Evolutionary conservation across 2,797 vertebrate genomes (phyloP).

Genomic region (Periparus ater): DNA sequence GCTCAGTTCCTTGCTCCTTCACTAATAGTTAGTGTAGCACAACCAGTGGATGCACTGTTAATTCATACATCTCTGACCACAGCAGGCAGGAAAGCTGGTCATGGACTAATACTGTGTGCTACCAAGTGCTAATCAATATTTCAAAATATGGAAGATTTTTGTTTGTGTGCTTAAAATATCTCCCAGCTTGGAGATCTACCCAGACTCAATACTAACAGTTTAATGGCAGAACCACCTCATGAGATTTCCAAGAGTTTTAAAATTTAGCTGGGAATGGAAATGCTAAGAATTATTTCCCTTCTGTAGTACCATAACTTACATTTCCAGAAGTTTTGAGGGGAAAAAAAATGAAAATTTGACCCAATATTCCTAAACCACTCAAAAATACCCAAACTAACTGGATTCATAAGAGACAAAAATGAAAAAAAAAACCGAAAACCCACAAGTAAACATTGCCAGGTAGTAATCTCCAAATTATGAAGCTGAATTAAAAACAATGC

Average conservation of each 20-base stretch:
- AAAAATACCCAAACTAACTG: background rate
- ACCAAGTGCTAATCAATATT: background rate
- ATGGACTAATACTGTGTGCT: background rate
- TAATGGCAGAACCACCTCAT: background rate
- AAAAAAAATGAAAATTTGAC: background rate
- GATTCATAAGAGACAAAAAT: background rate
- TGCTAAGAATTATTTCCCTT: background rate
- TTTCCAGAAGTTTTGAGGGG: fast-evolving
- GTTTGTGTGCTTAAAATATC: background rate
- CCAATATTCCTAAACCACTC: background rate
- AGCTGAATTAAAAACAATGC: background rate
- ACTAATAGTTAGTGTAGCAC: fast-evolving
- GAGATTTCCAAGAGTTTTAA: background rate
- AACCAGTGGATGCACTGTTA: fast-evolving
- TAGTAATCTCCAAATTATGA: background rate
- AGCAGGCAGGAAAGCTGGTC: background rate
- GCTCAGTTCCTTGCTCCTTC: background rate
- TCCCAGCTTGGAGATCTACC: background rate
- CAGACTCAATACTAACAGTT: background rate
- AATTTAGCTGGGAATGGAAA: background rate
- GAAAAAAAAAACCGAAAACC: background rate
- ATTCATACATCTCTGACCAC: background rate
- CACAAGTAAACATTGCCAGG: background rate
- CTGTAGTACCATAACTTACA: background rate
- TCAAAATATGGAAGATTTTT: background rate